Percentiles rank a stretch among this genome's conserved stretches.
phyloP scores from a whole-genome alignment of 2,888 invertebrate species.

The Eremobia ochroleuca region DNA sequence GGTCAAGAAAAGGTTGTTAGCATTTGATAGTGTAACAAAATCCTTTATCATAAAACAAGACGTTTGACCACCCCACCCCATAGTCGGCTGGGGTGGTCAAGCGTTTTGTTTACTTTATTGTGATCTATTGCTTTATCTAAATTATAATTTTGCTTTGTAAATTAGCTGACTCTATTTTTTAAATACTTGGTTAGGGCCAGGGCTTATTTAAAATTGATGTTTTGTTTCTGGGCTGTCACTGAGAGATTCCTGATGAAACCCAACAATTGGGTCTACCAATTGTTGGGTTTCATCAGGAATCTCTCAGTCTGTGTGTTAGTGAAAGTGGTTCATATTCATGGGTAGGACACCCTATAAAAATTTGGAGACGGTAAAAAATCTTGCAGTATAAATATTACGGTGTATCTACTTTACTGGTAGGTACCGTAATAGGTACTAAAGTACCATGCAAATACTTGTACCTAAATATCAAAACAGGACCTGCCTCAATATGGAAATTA shows the following conservation, averaged over 20 bases:
- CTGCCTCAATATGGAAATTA: slow-evolving; percentile 71
- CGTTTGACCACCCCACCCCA: no score
- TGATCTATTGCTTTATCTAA: not conserved
- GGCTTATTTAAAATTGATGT: not conserved
- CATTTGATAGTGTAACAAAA: no score
- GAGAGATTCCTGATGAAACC: not conserved
- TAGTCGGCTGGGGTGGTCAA: no score
- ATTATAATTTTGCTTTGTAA: not conserved
- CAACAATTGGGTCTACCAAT: no score
- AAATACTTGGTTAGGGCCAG: not conserved
- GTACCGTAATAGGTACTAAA: slow-evolving; percentile 5
- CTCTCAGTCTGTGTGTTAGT: no score
- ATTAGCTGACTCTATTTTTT: not conserved
- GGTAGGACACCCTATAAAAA: no score
- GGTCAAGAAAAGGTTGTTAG: no score
- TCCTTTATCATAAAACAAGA: no score
- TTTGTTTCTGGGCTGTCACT: not conserved
- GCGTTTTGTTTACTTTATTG: not conserved
- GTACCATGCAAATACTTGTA: not conserved
- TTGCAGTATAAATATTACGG: no score
- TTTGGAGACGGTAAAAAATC: no score
- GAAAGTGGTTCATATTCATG: no score
- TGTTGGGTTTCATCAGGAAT: no score
- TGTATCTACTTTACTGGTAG: not conserved
- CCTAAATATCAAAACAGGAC: slow-evolving; percentile 52